These are phyloP conservation scores for Galerucella pusilla DNA, from an alignment of 2,888 invertebrate genomes.

Conservation along the genomic window DNA sequence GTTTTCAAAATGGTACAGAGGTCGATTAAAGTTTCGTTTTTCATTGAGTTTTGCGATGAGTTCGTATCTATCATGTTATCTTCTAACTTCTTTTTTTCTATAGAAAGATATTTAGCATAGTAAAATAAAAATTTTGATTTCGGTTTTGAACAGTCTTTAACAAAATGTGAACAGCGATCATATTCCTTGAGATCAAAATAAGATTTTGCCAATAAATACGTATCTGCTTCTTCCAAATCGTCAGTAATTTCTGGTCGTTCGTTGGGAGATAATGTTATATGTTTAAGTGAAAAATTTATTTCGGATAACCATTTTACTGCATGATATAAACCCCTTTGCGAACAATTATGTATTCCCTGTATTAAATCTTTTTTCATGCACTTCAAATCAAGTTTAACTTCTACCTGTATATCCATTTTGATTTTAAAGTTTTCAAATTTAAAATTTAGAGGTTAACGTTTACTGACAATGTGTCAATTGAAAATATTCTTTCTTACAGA, in stretches of 20 bases:
- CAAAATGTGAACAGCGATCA: slow-evolving; percentile 85
- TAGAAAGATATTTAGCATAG: slow-evolving; percentile 88
- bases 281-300: slow-evolving; percentile 80
- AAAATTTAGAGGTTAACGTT: not conserved
- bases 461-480: not conserved
- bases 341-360: slow-evolving; percentile 77
- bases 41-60: slow-evolving; percentile 71
- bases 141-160: slow-evolving; percentile 75
- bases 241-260: slow-evolving; percentile 67
- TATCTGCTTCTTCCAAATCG: slow-evolving; percentile 74
- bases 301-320: slow-evolving; percentile 92
- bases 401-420: slow-evolving; percentile 38
- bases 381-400: slow-evolving; percentile 67
- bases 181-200: slow-evolving; percentile 94
- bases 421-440: slow-evolving; percentile 2
- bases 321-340: slow-evolving; percentile 81
- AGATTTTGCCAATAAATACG: slow-evolving; percentile 83
- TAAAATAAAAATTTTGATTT: slow-evolving; percentile 85
- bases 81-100: slow-evolving; percentile 90
- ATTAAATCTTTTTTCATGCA: slow-evolving; percentile 75
- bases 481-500: not conserved
- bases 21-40: slow-evolving; percentile 68
- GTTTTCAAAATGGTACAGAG: slow-evolving; percentile 70
- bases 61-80: slow-evolving; percentile 77
- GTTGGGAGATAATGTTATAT: slow-evolving; percentile 71